Conservation (phyloP, 2,797 vertebrate genomes). For the Synanceia verrucosa region DNA sequence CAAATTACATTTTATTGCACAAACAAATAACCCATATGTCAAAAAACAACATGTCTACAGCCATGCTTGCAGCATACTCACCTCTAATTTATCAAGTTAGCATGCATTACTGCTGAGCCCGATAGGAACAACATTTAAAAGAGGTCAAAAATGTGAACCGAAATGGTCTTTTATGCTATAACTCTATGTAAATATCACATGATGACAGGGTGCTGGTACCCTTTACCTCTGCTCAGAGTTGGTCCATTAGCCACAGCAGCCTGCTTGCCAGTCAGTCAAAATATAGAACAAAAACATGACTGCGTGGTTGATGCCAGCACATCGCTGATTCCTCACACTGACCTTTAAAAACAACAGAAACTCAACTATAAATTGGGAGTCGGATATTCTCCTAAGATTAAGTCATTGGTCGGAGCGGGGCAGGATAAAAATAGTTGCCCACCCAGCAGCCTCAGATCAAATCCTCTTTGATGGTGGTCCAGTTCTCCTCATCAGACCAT, state of each 20-base stretch:
- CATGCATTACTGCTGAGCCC: not conserved
- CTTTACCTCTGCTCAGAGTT: not conserved
- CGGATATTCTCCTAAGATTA: constrained; percentile 8
- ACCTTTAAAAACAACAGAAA: constrained; percentile 13
- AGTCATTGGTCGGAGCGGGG: not conserved
- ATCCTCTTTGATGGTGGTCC: constrained; percentile 18
- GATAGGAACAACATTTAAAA: not conserved
- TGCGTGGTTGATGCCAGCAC: not conserved
- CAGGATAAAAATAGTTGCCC: constrained; percentile 4
- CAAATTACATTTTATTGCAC: not conserved
- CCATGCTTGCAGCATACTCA: not conserved
- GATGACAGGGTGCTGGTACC: not conserved
- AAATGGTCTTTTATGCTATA: not conserved
- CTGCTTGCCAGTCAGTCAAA: not conserved
- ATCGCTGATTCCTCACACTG: constrained; percentile 5
- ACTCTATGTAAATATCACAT: not conserved
- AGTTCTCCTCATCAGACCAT: not conserved
- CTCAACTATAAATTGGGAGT: not conserved
- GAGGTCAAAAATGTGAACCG: not conserved
- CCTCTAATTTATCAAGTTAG: not conserved
- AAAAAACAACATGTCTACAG: not conserved
- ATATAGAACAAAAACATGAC: not conserved
- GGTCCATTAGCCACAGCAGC: not conserved
- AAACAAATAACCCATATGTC: not conserved
- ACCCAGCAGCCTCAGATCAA: constrained; percentile 7